phyloP scores from a whole-genome alignment of 2,113 vertebrate genomes.

The Dasyornis broadbenti region DNA sequence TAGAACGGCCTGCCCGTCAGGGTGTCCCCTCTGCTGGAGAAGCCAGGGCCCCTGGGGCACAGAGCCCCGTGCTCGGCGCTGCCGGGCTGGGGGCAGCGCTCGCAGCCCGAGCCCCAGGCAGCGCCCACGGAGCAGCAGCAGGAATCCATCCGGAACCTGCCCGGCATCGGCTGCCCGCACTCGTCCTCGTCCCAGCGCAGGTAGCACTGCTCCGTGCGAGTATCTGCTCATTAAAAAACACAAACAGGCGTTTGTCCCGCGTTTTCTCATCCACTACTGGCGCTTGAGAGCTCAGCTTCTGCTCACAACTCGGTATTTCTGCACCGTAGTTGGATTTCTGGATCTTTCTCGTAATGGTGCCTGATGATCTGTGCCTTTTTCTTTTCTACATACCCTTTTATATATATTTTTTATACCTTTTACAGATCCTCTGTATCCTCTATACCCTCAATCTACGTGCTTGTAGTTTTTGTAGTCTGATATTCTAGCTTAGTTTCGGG shows the following conservation, averaged over 20 bases:
- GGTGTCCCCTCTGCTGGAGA: slow-evolving; percentile 71
- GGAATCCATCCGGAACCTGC: slow-evolving; percentile 71
- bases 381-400: too few relatives aligned
- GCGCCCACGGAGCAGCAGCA: slow-evolving; percentile 78
- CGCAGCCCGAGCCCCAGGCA: slow-evolving; percentile 74
- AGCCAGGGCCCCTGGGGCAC: slow-evolving; percentile 77
- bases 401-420: too few relatives aligned
- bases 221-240: slow-evolving; percentile 46
- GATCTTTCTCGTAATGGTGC: background rate
- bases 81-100: slow-evolving; percentile 68
- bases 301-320: background rate
- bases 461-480: too few relatives aligned
- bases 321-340: background rate
- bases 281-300: background rate
- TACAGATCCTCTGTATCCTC: too few relatives aligned
- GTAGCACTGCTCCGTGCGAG: slow-evolving; percentile 75
- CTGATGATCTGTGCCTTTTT: too few relatives aligned
- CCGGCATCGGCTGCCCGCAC: slow-evolving; percentile 60
- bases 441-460: too few relatives aligned
- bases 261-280: too few relatives aligned
- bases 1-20: slow-evolving; percentile 74
- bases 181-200: slow-evolving; percentile 74
- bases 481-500: too few relatives aligned
- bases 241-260: background rate
- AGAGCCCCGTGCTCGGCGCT: slow-evolving; percentile 56